Evolutionary conservation across 2,113 vertebrate species (phyloP).

Genomic region (Pitta sordida): DNA sequence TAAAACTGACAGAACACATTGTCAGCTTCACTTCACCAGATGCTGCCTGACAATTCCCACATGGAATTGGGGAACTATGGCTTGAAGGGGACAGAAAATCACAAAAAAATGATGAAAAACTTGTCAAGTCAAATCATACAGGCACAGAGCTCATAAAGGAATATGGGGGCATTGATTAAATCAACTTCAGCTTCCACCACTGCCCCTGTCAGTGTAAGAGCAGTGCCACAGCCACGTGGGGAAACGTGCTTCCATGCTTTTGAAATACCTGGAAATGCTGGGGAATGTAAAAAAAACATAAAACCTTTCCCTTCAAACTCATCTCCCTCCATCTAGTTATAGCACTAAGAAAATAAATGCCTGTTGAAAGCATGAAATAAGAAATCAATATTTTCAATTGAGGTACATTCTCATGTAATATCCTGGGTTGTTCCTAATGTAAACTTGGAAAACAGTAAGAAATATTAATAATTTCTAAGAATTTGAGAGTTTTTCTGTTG

Average conservation of each 20-base stretch:
- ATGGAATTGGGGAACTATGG: background rate
- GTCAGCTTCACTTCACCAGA: constrained; percentile 12
- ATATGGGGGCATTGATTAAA: background rate
- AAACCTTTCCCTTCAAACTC: background rate
- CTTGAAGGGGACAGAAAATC: background rate
- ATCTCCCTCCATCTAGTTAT: background rate
- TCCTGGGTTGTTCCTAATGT: background rate
- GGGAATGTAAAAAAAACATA: background rate
- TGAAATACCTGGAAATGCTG: background rate
- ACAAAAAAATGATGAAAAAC: background rate
- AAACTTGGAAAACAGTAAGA: background rate
- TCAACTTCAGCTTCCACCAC: background rate
- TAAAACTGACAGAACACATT: background rate
- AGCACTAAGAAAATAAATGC: background rate
- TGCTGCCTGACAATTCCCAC: constrained; percentile 30
- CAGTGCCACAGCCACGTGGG: background rate
- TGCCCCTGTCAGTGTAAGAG: background rate
- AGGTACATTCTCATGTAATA: background rate
- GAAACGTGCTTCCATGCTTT: background rate
- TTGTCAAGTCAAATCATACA: background rate
- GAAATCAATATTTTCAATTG: background rate
- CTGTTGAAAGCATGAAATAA: background rate
- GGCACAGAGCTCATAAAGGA: background rate
- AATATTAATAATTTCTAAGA: background rate
- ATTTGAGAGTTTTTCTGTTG: background rate